phyloP scores from a whole-genome alignment of 2,888 invertebrate genomes.

The Sussaba pulchella region DNA sequence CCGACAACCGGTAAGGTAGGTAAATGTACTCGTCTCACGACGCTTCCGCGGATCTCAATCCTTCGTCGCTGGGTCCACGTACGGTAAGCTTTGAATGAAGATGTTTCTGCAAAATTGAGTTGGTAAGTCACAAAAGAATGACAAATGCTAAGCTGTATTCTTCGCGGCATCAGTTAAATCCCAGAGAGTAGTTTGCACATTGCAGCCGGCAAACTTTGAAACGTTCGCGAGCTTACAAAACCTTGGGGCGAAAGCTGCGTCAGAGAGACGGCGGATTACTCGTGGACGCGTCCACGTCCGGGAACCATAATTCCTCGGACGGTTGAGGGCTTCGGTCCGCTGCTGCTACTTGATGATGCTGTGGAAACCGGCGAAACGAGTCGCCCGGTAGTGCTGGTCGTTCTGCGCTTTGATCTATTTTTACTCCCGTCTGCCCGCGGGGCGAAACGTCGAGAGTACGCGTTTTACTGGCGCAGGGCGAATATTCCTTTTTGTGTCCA shows the following conservation, averaged over 20 bases:
- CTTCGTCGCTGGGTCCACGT: background rate
- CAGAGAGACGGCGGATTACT: constrained; percentile 61
- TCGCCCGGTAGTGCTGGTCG: constrained; percentile 21
- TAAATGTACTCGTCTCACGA: too few species aligned
- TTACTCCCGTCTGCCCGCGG: constrained; percentile 57
- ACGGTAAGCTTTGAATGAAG: background rate
- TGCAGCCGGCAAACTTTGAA: constrained; percentile 8
- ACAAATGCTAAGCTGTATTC: constrained; percentile 56
- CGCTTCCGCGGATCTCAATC: background rate
- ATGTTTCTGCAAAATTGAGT: constrained; percentile 32
- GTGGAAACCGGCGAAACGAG: constrained; percentile 45
- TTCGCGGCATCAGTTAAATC: constrained; percentile 42
- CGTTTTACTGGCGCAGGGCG: too few species aligned
- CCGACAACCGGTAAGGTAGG: too few species aligned
- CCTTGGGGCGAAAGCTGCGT: constrained; percentile 21
- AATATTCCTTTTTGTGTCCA: too few species aligned
- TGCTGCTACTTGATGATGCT: constrained; percentile 22
- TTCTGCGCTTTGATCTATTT: constrained; percentile 76
- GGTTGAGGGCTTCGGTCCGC: constrained; percentile 26
- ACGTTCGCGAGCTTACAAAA: constrained; percentile 16
- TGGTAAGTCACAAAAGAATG: constrained; percentile 28
- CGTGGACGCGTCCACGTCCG: constrained; percentile 63
- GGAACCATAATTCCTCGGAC: constrained; percentile 60
- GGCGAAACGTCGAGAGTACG: too few species aligned
- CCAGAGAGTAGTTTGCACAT: constrained; percentile 25